Evolutionary conservation across 2,113 vertebrate genomes (phyloP).

Genomic region (Candoia aspera): DNA sequence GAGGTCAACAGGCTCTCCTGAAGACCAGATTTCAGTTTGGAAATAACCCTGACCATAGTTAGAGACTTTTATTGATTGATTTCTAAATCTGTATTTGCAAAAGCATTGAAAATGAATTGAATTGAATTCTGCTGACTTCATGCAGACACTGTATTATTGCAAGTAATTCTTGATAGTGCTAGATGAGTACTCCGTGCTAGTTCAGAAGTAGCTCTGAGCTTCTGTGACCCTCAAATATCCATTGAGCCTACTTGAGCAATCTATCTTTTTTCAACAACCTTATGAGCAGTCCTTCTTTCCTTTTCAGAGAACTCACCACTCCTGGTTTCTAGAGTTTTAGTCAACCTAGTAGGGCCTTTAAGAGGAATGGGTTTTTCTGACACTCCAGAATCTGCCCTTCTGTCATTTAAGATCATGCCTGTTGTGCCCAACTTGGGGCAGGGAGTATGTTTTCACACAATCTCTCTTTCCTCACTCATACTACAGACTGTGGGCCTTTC

Average conservation of each 20-base stretch:
- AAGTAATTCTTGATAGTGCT: neutral
- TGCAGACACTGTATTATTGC: neutral
- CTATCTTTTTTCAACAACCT: neutral
- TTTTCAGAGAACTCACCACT: neutral
- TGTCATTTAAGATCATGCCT: neutral
- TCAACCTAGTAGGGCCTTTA: neutral
- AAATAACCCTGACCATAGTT: slow-evolving; percentile 14
- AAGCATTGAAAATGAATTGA: neutral
- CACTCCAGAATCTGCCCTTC: neutral
- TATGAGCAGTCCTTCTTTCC: neutral
- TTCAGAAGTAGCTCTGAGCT: neutral
- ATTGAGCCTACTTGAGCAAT: neutral
- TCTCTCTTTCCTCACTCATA: neutral
- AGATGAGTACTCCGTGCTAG: neutral
- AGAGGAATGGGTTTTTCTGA: neutral
- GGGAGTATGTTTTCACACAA: neutral
- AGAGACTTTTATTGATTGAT: neutral
- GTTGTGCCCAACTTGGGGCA: neutral
- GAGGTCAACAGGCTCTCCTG: slow-evolving; percentile 31
- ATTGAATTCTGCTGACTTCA: neutral
- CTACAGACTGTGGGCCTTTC: neutral
- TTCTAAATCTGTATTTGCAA: neutral
- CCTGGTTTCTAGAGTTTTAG: neutral
- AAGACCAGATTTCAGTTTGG: slow-evolving; percentile 6
- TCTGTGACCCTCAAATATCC: neutral